phyloP scores from a whole-genome alignment of 92 coral and sea anemone genomes.

The Bergia sp. region DNA sequence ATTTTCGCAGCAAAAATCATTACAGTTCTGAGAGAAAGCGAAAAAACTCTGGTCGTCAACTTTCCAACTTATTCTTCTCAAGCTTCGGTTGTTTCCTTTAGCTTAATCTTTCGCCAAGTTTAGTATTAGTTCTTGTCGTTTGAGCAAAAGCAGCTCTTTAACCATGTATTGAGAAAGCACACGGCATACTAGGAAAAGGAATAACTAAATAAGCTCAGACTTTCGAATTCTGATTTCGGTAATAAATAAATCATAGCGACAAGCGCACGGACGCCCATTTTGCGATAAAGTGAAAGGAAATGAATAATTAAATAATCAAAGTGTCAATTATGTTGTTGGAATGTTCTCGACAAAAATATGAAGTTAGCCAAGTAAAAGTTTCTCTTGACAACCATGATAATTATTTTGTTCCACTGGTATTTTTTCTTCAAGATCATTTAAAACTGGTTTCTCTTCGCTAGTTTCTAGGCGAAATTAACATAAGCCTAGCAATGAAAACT shows the following conservation, averaged over 20 bases:
- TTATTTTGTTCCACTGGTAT: too few species aligned
- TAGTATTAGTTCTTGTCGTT: not conserved
- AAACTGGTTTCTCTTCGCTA: too few species aligned
- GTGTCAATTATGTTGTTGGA: not conserved
- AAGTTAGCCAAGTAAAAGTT: not conserved
- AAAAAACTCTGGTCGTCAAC: too few species aligned
- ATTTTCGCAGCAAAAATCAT: too few species aligned
- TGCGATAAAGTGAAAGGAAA: not conserved
- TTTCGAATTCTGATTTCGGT: not conserved
- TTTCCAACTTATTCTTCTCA: not conserved
- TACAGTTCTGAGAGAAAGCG: not conserved
- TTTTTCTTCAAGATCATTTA: too few species aligned
- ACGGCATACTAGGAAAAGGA: not conserved
- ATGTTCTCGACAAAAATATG: not conserved
- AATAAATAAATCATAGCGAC: not conserved
- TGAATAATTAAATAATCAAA: not conserved
- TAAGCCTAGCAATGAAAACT: not conserved
- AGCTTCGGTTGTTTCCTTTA: not conserved
- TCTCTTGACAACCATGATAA: too few species aligned
- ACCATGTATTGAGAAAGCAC: not conserved
- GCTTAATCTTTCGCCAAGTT: not conserved
- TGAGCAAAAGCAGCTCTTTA: not conserved
- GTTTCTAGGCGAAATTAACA: not conserved
- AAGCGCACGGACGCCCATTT: not conserved
- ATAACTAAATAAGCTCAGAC: not conserved